Percentiles rank a stretch among this genome's conserved stretches.
Conservation (phyloP, 2,888 invertebrate species). For the Calameuta idolon region DNA sequence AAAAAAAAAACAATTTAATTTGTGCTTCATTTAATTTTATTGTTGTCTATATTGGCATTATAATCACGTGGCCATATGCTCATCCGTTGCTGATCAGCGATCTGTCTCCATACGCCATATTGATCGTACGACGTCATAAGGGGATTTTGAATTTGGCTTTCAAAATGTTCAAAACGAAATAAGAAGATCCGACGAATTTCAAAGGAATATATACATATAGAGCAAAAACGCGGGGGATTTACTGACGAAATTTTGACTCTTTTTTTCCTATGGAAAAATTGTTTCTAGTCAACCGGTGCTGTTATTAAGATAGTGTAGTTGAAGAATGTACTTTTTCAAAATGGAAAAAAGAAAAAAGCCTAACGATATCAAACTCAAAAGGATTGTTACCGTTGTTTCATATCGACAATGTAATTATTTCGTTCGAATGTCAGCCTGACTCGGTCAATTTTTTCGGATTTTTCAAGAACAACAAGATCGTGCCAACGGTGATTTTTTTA, state of each 20-base stretch:
- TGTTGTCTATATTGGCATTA: no score
- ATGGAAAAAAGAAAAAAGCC: neutral
- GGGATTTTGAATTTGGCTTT: neutral
- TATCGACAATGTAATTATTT: neutral
- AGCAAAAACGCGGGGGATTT: no score
- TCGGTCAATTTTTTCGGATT: neutral
- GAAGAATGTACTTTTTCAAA: no score
- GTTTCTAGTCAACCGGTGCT: no score
- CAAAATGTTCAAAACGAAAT: neutral
- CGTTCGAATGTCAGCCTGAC: neutral
- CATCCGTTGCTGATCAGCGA: neutral
- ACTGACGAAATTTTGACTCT: no score
- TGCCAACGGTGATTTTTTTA: neutral
- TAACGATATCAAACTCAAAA: neutral
- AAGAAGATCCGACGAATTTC: no score
- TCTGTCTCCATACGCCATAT: neutral
- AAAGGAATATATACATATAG: no score
- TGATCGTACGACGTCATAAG: neutral
- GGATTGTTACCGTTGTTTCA: neutral
- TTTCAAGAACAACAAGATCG: neutral
- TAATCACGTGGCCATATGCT: no score
- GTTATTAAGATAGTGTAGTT: no score
- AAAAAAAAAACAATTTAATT: no score
- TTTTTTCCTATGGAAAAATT: no score
- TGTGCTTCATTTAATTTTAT: no score